These are phyloP conservation scores for Argyrosomus regius DNA, from an alignment of 2,797 vertebrate genomes.

Conservation along the genomic window DNA sequence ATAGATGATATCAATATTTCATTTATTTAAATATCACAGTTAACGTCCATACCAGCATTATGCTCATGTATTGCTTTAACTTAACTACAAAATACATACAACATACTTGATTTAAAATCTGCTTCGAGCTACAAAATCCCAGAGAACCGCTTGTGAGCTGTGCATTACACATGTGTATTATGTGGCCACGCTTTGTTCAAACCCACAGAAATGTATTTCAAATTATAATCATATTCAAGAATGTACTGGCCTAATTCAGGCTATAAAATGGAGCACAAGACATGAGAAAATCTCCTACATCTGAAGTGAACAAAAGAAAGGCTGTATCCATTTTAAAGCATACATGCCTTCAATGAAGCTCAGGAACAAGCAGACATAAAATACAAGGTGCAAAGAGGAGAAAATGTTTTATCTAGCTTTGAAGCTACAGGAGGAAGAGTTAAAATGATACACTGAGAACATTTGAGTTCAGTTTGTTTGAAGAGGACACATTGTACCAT, in stretches of 20 bases:
- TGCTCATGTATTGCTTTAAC: background rate
- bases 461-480: slow-evolving; percentile 14
- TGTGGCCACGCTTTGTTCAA: slow-evolving; percentile 20
- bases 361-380: slow-evolving; percentile 28
- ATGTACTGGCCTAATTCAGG: slow-evolving; percentile 6
- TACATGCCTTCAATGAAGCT: slow-evolving; percentile 13
- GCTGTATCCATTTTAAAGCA: slow-evolving; percentile 17
- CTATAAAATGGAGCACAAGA: background rate
- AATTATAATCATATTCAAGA: slow-evolving; percentile 21
- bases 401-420: background rate
- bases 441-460: slow-evolving; percentile 15
- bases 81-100: slow-evolving; percentile 6
- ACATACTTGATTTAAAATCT: slow-evolving; percentile 16
- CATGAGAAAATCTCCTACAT: background rate
- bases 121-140: slow-evolving; percentile 10
- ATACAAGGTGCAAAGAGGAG: background rate
- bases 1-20: no score
- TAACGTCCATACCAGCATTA: no score
- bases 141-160: background rate
- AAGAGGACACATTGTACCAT: slow-evolving; percentile 22
- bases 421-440: slow-evolving; percentile 2
- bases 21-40: no score
- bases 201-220: slow-evolving; percentile 10
- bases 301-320: slow-evolving; percentile 22
- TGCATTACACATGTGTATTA: slow-evolving; percentile 11